A percentile compares a stretch with the other conserved stretches of the same genome.
These are phyloP conservation scores for Dioctria linearis DNA, from an alignment of 2,888 invertebrate species.

Conservation along the genomic window DNA sequence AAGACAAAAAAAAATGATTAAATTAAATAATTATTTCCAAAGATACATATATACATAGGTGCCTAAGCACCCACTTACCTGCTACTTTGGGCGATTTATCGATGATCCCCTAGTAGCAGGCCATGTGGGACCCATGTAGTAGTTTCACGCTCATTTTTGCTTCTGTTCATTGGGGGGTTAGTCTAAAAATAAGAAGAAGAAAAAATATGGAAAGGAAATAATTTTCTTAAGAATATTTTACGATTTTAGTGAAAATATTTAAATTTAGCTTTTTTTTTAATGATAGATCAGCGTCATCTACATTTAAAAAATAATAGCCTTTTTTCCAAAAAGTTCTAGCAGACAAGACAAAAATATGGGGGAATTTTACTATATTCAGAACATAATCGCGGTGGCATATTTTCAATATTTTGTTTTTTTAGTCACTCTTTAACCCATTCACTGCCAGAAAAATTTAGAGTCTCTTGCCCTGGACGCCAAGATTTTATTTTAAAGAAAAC, in stretches of 20 bases:
- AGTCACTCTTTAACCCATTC: too few relatives aligned
- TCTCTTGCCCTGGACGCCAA: too few relatives aligned
- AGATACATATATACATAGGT: slow-evolving; percentile 26
- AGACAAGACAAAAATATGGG: too few relatives aligned
- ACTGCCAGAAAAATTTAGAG: too few relatives aligned
- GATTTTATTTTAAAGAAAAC: too few relatives aligned
- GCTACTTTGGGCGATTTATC: slow-evolving; percentile 62
- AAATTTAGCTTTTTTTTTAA: background rate
- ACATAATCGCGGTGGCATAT: too few relatives aligned
- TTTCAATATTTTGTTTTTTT: too few relatives aligned
- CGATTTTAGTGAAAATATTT: too few relatives aligned
- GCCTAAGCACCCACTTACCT: slow-evolving; percentile 61
- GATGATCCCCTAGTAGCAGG: slow-evolving; percentile 63
- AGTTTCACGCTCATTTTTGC: slow-evolving; percentile 57
- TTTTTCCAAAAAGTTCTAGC: too few relatives aligned
- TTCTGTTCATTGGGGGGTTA: slow-evolving; percentile 33
- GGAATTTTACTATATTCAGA: too few relatives aligned
- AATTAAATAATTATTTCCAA: slow-evolving; percentile 2
- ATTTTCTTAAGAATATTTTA: background rate
- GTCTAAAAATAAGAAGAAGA: slow-evolving; percentile 47
- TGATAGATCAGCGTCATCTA: too few relatives aligned
- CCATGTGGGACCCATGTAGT: slow-evolving; percentile 54
- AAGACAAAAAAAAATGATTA: slow-evolving; percentile 16
- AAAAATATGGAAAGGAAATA: slow-evolving; percentile 17
- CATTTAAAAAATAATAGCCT: too few relatives aligned